Conservation (phyloP, 53 echinoderm and acorn worm genomes). For the Astropecten irregularis region DNA sequence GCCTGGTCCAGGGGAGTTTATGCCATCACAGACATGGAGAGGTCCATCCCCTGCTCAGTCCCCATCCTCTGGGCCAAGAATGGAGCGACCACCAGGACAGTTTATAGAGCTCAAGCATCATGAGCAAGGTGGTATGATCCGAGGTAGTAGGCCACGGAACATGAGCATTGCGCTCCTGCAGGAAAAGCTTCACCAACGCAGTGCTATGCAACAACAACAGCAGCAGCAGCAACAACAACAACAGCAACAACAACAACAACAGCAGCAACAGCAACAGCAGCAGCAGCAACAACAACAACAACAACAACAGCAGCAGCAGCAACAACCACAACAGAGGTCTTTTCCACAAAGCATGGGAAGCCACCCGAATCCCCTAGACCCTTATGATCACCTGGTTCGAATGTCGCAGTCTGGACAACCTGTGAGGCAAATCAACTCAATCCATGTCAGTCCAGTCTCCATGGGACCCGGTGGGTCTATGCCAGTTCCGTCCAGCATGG, state of each 20-base stretch:
- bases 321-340: conserved; percentile 35
- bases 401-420: conserved; percentile 66
- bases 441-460: conserved; percentile 36
- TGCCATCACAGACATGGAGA: conserved; percentile 53
- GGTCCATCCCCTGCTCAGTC: conserved; percentile 53
- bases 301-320: conserved; percentile 58
- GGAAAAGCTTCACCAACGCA: conserved; percentile 77
- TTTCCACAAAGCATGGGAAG: conserved; percentile 41
- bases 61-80: conserved; percentile 57
- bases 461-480: conserved; percentile 56
- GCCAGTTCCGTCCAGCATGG: conserved; percentile 50
- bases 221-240: conserved; percentile 63
- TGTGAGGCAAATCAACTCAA: conserved; percentile 45
- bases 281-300: conserved; percentile 61
- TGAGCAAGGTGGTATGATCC: conserved; percentile 58
- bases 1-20: conserved; percentile 58
- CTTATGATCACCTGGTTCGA: conserved; percentile 84
- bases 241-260: conserved; percentile 65
- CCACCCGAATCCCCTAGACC: conserved; percentile 76
- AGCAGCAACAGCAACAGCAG: conserved; percentile 34
- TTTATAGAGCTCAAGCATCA: conserved; percentile 83
- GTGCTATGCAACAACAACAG: conserved; percentile 48
- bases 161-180: conserved; percentile 71
- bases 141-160: conserved; percentile 46
- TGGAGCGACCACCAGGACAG: conserved; percentile 62